A percentile compares a stretch with the other conserved stretches of the same genome.
Evolutionary conservation across 1,140 invertebrate genomes (phyloP).

Genomic region (Bombus fervidus): DNA sequence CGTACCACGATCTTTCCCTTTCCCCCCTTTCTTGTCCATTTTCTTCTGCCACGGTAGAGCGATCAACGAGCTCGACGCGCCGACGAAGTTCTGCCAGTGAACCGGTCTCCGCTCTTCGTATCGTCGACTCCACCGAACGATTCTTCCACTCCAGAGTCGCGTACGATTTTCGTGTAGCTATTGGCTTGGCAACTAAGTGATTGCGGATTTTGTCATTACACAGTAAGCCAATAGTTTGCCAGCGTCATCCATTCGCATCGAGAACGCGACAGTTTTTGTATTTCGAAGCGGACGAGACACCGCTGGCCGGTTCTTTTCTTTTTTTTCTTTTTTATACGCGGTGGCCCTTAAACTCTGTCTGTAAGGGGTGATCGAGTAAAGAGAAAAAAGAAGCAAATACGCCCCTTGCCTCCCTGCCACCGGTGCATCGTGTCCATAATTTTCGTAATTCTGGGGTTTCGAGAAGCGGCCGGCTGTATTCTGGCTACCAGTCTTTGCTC

Average conservation of each 20-base stretch:
- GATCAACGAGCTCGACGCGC: background rate
- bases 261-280: background rate
- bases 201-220: no score
- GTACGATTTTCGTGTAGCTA: fast-evolving
- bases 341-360: constrained; percentile 23
- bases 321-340: background rate
- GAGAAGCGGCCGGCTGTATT: constrained; percentile 69
- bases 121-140: background rate
- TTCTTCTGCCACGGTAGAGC: background rate
- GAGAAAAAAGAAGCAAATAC: constrained; percentile 66
- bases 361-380: constrained; percentile 11
- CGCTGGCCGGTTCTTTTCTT: background rate
- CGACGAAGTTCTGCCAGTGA: background rate
- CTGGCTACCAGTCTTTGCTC: constrained; percentile 79
- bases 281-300: background rate
- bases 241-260: background rate
- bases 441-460: constrained; percentile 80
- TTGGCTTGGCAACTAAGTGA: no score
- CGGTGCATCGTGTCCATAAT: constrained; percentile 69
- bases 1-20: constrained; percentile 19
- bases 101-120: background rate
- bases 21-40: background rate
- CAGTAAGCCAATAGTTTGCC: no score
- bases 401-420: constrained; percentile 71
- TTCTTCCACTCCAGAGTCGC: background rate